Base-by-base conservation (phyloP, 2,888 invertebrate genomes). In the Ectemnius cavifrons region DNA sequence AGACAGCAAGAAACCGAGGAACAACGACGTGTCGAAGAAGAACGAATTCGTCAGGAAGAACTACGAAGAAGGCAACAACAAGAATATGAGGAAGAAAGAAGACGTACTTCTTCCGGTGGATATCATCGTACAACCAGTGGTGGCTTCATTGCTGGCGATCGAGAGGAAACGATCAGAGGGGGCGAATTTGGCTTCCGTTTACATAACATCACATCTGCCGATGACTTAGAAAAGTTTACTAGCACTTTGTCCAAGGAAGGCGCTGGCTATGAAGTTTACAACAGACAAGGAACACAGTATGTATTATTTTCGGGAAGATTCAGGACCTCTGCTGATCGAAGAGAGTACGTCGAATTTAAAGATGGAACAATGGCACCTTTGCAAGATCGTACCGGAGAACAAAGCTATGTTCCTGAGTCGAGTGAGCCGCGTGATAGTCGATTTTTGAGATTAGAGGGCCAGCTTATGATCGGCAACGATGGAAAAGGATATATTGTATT, bases 291-390 rank as follows among this genome's bases (percentile, higher is more conserved):
- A 1, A 79, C 77, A 28, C 82, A 87, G 5, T 89, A 86, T 49
- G 84, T 89, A 0, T 79, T 81, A 18, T 89, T 90, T 56, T 76
- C 84, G 27, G 89, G 85, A 0, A 84, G 84, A 65, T 85, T 86
- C 66, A 75, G 87, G 3, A 72, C 84, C 0, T 75, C 85, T 0
- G 75, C 70, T 0, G 86, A 88, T 23, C 80, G 80, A 0, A 85
- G 73, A 23, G 85, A 88, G 8, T 87, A 86, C 65, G 80, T 90
- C 4, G 86, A 89, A 45, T 87, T 90, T 60, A 80, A 84, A 23
- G 86, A 89, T 18, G 87, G 88, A 0, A 78, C 84, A 4, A 82
- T 73, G 72, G 86, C 88, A 4, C 86, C 88, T 4, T 76, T 90
- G 37, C 83, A 85, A 20, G 84, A 89, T 73, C 69, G 73, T n/a